Conservation (phyloP, 2,888 invertebrate genomes). For the Tachystola acroxantha region DNA sequence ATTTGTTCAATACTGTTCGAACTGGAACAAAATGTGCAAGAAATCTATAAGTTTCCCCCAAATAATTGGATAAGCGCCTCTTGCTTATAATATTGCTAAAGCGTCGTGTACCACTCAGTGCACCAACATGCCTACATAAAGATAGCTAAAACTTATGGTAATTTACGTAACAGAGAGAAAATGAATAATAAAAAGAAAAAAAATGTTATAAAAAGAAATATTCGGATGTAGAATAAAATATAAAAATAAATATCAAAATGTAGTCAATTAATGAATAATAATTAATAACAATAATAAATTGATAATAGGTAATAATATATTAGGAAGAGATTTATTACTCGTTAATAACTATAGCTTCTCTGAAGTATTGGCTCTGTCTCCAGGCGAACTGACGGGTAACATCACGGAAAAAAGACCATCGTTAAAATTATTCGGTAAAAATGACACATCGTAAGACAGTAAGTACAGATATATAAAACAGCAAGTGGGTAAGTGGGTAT, state of each 20-base stretch:
- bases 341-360: conserved; percentile 94
- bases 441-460: conserved; percentile 27
- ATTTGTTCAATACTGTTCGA: conserved; percentile 53
- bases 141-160: conserved; percentile 42
- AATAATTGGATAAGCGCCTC: conserved; percentile 22
- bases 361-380: conserved; percentile 98
- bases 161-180: conserved; percentile 36
- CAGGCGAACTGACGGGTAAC: conserved; percentile 87
- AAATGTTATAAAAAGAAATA: conserved; percentile 27
- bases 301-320: conserved; percentile 57
- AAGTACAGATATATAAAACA: background rate
- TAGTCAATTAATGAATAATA: conserved; percentile 26
- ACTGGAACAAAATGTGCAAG: conserved; percentile 59
- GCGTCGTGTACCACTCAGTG: conserved; percentile 43
- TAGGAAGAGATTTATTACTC: conserved; percentile 84
- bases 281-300: conserved; percentile 71
- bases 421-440: conserved; percentile 44
- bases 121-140: conserved; percentile 62
- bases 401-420: conserved; percentile 58
- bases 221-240: conserved; percentile 56
- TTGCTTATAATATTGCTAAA: conserved; percentile 39
- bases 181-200: conserved; percentile 33
- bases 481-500: too few relatives aligned
- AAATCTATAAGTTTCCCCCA: conserved; percentile 37
- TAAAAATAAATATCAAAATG: conserved; percentile 55